Percentiles rank a stretch among this genome's conserved stretches.
Evolutionary conservation across 2,888 invertebrate genomes (phyloP).

Genomic region (Rhagonycha fulva): DNA sequence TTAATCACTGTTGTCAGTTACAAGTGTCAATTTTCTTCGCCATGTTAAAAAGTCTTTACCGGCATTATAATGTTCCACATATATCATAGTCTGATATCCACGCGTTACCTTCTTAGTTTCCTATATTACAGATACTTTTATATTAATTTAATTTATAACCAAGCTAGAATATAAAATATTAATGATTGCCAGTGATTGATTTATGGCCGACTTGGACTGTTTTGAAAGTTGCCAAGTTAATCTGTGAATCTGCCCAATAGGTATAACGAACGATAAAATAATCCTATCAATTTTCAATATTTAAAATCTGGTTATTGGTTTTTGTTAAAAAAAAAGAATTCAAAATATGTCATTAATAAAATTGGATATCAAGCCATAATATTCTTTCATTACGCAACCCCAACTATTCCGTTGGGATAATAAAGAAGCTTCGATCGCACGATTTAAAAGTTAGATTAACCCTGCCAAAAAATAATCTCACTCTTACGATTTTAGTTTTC

Average conservation of each 20-base stretch:
- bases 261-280: too few relatives aligned
- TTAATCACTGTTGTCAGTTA: constrained; percentile 1
- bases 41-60: neutral
- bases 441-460: too few relatives aligned
- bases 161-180: neutral
- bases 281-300: neutral
- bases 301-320: neutral
- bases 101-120: neutral
- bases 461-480: too few relatives aligned
- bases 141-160: neutral
- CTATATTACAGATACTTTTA: neutral
- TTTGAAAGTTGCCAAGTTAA: neutral
- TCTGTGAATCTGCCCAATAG: neutral
- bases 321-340: neutral
- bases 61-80: neutral
- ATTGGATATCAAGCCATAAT: neutral
- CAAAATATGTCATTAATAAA: neutral
- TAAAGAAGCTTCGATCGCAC: neutral
- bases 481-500: neutral
- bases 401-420: neutral
- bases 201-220: neutral
- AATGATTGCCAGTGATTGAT: neutral
- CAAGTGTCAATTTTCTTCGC: neutral
- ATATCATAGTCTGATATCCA: neutral
- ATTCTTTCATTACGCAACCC: neutral